Evolutionary conservation across 2,113 vertebrate species (phyloP).

Genomic region (Scalopus aquaticus): DNA sequence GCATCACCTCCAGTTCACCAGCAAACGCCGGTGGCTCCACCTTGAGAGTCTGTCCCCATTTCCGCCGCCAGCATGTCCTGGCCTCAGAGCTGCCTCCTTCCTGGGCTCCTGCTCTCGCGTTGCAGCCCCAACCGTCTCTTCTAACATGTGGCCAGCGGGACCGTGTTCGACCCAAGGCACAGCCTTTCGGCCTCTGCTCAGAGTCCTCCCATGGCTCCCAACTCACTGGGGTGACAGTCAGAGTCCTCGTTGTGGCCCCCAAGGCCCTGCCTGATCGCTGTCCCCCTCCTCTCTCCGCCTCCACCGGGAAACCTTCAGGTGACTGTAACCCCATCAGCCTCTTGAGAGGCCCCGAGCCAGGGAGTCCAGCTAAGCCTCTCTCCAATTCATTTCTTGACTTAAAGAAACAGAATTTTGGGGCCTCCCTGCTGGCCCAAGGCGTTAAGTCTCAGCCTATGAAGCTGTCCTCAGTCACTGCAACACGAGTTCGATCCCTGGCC

Average conservation of each 20-base stretch:
- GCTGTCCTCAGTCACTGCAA: too few relatives aligned
- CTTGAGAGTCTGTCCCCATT: neutral
- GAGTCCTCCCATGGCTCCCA: neutral
- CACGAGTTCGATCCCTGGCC: too few relatives aligned
- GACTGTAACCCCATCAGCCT: neutral
- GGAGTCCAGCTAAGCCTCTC: neutral
- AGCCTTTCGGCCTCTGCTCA: neutral
- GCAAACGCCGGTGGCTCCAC: rapidly evolving
- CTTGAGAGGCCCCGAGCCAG: neutral
- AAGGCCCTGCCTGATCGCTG: rapidly evolving
- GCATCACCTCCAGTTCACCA: rapidly evolving
- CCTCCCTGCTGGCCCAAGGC: too few relatives aligned
- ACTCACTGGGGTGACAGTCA: neutral
- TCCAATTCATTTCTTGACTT: neutral
- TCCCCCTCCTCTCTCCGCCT: neutral
- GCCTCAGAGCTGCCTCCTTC: neutral
- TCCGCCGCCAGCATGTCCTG: neutral
- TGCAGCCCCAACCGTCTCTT: neutral
- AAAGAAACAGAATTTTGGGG: neutral
- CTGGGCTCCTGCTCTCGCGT: neutral
- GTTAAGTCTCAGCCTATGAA: too few relatives aligned
- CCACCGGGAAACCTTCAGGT: neutral
- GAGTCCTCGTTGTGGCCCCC: rapidly evolving
- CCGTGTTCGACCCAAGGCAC: neutral
- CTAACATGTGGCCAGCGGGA: neutral